These are phyloP conservation scores for Agrotis ipsilon DNA, from an alignment of 2,888 invertebrate species.

Conservation along the genomic window DNA sequence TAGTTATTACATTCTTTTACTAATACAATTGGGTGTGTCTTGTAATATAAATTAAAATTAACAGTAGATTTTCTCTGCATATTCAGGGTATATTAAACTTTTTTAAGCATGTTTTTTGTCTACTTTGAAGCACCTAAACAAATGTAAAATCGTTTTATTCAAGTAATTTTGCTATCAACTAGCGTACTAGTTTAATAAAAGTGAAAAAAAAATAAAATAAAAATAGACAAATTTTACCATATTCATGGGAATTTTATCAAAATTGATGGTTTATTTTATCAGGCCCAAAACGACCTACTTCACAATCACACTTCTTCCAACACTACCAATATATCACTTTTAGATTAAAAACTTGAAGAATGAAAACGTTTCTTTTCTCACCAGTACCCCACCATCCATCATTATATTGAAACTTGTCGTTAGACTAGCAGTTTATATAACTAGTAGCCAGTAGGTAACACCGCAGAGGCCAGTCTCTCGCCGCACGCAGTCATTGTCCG, in stretches of 20 bases:
- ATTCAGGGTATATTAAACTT: not conserved
- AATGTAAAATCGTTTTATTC: not conserved
- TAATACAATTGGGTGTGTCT: not conserved
- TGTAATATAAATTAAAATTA: not conserved
- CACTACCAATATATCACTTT: not conserved
- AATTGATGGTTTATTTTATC: not conserved
- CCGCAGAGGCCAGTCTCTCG: constrained; percentile 44
- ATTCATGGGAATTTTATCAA: too few relatives aligned
- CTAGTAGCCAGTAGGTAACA: constrained; percentile 28
- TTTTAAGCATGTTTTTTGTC: not conserved
- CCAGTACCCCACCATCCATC: constrained; percentile 54
- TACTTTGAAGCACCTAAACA: not conserved
- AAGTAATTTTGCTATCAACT: too few relatives aligned
- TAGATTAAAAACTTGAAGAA: not conserved
- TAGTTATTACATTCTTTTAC: not conserved
- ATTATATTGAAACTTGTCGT: constrained; percentile 41
- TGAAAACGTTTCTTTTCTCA: constrained; percentile 25
- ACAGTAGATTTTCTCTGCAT: not conserved
- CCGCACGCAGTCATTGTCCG: constrained; percentile 21
- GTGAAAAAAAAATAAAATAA: too few relatives aligned
- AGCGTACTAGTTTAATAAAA: too few relatives aligned
- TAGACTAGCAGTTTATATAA: constrained; percentile 50
- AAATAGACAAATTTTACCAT: too few relatives aligned
- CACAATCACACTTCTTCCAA: not conserved
- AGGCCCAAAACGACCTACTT: not conserved